phyloP scores from a whole-genome alignment of 2,797 vertebrate species.

The Sebastes cheni region DNA sequence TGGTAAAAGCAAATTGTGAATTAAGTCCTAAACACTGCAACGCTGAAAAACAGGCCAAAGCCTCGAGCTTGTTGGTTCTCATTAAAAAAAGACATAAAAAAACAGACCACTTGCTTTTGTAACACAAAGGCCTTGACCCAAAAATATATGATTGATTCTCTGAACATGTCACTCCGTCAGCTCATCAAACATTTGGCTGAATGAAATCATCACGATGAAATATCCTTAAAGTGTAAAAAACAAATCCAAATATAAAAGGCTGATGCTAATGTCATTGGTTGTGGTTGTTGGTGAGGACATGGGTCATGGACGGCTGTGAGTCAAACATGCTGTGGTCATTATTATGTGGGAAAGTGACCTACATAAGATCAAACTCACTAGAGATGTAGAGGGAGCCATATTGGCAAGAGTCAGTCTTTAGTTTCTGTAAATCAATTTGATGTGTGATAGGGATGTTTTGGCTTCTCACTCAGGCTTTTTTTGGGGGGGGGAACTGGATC shows the following conservation, averaged over 20 bases:
- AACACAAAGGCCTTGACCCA: neutral
- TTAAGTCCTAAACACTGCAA: neutral
- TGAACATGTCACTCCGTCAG: neutral
- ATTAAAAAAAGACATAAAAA: constrained; percentile 15
- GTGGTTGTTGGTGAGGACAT: neutral
- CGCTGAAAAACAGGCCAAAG: neutral
- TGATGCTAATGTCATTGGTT: neutral
- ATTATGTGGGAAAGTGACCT: constrained; percentile 44
- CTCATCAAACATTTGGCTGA: neutral
- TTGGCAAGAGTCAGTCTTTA: constrained; percentile 12
- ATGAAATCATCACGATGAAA: neutral
- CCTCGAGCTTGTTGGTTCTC: neutral
- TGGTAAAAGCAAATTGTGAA: neutral
- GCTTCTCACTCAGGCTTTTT: neutral
- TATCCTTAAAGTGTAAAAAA: neutral
- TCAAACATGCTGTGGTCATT: constrained; percentile 23
- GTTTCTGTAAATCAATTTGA: constrained; percentile 15
- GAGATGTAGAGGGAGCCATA: neutral
- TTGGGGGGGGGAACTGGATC: constrained; percentile 19
- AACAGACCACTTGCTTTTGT: neutral
- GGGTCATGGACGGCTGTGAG: neutral
- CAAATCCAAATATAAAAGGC: neutral
- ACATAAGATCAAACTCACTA: constrained; percentile 9
- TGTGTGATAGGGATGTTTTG: constrained; percentile 14
- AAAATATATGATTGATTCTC: neutral